Base-by-base conservation (phyloP, 2,113 vertebrate genomes). In the Plectropomus leopardus region DNA sequence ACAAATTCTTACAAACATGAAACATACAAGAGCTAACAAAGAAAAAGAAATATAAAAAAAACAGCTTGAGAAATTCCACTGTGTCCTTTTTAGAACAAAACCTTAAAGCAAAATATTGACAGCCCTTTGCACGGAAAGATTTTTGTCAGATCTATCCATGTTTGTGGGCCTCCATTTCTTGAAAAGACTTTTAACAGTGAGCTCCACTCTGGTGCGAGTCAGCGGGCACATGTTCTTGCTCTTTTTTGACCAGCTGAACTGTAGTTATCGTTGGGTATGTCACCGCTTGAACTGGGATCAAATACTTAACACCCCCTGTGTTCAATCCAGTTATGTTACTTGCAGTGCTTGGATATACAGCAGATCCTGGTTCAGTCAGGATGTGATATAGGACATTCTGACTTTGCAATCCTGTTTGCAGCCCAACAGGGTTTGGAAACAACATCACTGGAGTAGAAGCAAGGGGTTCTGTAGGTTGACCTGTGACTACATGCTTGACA, bases 221-320 rank as follows among this genome's bases (percentile, higher is more conserved):
- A 53, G 7, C 3, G 14, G 61, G 51, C 40, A 73, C 19, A 54
- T 70, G 3, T 24, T 78, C 36, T 24, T 55, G 51, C 71, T 67
- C 66, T 32, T 78, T 45, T 75, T 36, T 67, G 42, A 79, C 48
- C 14, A 5, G 8, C 13, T 58, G 15, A 51, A 17, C 15, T 21
- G n/a, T 7, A 7, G 34, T 51, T 9, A 59, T 1, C 15, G 60
- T 17, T 13, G 53, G 34, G 45, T 53, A 60, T 28, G 1, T 34
- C 3, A 24, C 2, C 36, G 26, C 24, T 55, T 69, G 47, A 40
- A 0, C 19, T 15, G 40, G n/a, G 28, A 48, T 28, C 9, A 48
- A 21, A 75, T 51, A 48, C 34, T n/a, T 11, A 7, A 66, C 14
- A 42, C 0, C 24, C 3, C 42, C 51, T 4, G 32, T 17, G 30